Percentiles rank a stretch among this genome's conserved stretches.
phyloP scores from a whole-genome alignment of 2,113 vertebrate species.

The Aptenodytes patagonicus region DNA sequence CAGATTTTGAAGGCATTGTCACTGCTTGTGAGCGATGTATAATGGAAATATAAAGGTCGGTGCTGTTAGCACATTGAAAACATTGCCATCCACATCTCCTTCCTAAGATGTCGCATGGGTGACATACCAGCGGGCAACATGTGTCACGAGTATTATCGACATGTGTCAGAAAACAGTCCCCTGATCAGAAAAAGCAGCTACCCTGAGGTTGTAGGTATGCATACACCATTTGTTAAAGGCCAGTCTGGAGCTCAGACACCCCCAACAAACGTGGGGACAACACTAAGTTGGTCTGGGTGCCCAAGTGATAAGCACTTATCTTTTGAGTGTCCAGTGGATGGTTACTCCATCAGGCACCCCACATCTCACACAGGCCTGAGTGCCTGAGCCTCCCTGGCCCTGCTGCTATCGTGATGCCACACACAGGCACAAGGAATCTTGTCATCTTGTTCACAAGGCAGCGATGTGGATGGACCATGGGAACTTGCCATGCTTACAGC shows the following conservation, averaged over 20 bases:
- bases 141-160: fast-evolving
- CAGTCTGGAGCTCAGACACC: neutral
- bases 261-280: neutral
- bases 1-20: neutral
- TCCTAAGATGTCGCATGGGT: neutral
- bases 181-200: neutral
- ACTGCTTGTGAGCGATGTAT: neutral
- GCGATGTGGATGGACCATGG: neutral
- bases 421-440: neutral
- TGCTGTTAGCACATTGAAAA: neutral
- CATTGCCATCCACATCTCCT: neutral
- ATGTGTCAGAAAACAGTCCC: neutral
- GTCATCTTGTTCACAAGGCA: neutral
- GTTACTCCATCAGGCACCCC: neutral
- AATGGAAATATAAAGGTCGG: neutral
- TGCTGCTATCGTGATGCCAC: neutral
- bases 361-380: neutral
- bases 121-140: neutral
- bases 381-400: neutral
- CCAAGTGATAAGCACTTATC: neutral
- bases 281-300: neutral
- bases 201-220: fast-evolving
- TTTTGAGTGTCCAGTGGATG: neutral
- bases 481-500: neutral
- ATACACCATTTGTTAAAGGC: neutral